Evolutionary conservation across 2,888 invertebrate species (phyloP).

Genomic region (Anoplius nigerrimus): DNA sequence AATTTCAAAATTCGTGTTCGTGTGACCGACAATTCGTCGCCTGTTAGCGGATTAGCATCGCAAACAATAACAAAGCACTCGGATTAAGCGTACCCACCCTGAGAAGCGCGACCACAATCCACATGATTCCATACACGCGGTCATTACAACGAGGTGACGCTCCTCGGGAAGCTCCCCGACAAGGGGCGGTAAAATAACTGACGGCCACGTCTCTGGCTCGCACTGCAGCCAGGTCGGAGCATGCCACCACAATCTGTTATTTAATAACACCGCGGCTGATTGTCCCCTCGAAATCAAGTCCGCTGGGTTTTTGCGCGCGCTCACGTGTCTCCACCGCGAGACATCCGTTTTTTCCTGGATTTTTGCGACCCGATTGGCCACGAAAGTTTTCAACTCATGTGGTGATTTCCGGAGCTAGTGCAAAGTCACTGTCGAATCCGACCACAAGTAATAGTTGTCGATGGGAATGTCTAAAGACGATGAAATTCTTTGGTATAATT

Average conservation of each 20-base stretch:
- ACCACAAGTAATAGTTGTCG: background rate
- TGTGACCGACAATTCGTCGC: background rate
- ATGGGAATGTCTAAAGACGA: too few relatives aligned
- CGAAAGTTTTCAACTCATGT: background rate
- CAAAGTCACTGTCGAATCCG: background rate
- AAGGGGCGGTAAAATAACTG: too few relatives aligned
- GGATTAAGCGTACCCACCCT: too few relatives aligned
- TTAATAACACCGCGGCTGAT: conserved; percentile 1
- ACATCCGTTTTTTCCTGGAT: background rate
- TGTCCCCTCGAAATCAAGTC: conserved; percentile 1
- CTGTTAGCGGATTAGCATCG: background rate
- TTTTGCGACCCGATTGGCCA: background rate
- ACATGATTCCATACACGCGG: too few relatives aligned
- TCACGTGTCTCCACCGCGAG: background rate
- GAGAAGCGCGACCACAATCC: background rate
- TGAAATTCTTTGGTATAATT: background rate
- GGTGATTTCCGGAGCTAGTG: background rate
- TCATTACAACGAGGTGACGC: background rate
- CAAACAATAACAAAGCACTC: background rate
- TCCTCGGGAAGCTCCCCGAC: background rate
- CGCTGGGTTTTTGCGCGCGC: conserved; percentile 1
- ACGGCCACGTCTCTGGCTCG: background rate
- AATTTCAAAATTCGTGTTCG: background rate
- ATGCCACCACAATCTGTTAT: background rate
- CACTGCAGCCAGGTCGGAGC: background rate